Base-by-base conservation (phyloP, 2,797 vertebrate species). In the Amblyopsis hoosieri region DNA sequence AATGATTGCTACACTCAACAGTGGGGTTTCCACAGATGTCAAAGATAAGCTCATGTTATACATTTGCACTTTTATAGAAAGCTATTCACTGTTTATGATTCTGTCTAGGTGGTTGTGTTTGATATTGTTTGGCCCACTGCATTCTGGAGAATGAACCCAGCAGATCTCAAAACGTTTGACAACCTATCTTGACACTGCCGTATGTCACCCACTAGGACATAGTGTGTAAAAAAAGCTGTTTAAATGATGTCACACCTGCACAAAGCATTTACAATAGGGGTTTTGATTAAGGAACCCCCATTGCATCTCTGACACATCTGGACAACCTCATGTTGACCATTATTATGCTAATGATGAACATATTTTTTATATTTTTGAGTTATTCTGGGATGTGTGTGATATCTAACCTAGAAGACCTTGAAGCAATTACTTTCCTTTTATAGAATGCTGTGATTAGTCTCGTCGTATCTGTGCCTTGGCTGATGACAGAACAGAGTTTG, bases 201-300 rank as follows among this genome's bases (percentile, higher is more conserved):
- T 23, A 23, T 23, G 23, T 23, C 23, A 23, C 23, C 23, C 23
- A 23, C 23, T 23, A 23, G 23, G 23, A 23, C 23, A 23, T 3
- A 3, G 2, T 23, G 19, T 23, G 19, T 23, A 23, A 23, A 23
- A 23, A 66, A 79, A 72, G 63, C 33, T 63, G 66, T 77, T 82
- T 65, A 77, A 62, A 51, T 54, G 48, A 3, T 33, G 60, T 75
- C 83, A 72, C 76, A 84, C 74, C 76, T 82, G 60, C 69, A 68
- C 57, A 14, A 52, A 12, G 45, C 29, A 47, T 72, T 62, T 29
- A 12, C 54, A 62, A 9, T 46, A 5, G 19, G 19, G 10, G 23
- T 63, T 74, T 75, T 72, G 46, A 75, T 74, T 45, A 52, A 9
- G 33, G 17, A 66, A 68, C 61, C 62, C 45, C 54, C 17, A 4